Evolutionary conservation across 2,888 invertebrate genomes (phyloP).

Genomic region (Drosophila kanekoi): DNA sequence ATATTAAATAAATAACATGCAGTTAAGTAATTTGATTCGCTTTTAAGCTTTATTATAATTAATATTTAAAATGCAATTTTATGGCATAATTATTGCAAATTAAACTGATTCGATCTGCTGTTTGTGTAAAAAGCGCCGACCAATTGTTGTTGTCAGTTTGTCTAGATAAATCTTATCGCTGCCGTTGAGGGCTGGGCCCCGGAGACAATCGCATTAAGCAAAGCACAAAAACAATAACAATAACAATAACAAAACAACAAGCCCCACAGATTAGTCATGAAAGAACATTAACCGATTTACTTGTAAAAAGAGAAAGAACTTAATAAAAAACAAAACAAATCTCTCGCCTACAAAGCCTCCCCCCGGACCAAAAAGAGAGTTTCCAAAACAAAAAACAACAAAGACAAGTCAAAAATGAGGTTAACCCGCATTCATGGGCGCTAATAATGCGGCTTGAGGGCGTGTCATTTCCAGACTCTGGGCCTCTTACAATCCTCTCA

Average conservation of each 20-base stretch:
- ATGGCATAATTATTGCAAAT: conserved; percentile 59
- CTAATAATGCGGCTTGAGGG: conserved; percentile 36
- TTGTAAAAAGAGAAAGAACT: background rate
- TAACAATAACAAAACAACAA: conserved; percentile 18
- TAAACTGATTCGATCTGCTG: conserved; percentile 65
- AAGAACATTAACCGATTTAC: conserved; percentile 32
- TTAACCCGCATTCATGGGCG: conserved; percentile 44
- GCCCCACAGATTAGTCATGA: conserved; percentile 45
- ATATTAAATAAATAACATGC: conserved; percentile 3
- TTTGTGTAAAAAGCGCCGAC: conserved; percentile 56
- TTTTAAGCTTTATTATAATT: conserved; percentile 23
- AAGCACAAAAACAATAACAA: conserved; percentile 15
- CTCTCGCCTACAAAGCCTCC: conserved; percentile 16
- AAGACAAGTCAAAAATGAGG: conserved; percentile 29
- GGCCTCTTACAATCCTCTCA: conserved; percentile 35
- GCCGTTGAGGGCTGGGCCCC: conserved; percentile 35
- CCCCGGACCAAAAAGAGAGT: background rate
- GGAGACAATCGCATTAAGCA: conserved; percentile 21
- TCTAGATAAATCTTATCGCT: conserved; percentile 52
- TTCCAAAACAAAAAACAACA: too few relatives aligned
- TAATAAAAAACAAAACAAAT: conserved; percentile 1
- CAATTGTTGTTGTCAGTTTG: conserved; percentile 16
- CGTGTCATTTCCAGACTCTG: conserved; percentile 30
- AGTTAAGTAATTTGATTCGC: conserved; percentile 26
- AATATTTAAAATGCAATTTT: conserved; percentile 41